Evolutionary conservation across 2,888 invertebrate genomes (phyloP).

Genomic region (Crioceris asparagi): DNA sequence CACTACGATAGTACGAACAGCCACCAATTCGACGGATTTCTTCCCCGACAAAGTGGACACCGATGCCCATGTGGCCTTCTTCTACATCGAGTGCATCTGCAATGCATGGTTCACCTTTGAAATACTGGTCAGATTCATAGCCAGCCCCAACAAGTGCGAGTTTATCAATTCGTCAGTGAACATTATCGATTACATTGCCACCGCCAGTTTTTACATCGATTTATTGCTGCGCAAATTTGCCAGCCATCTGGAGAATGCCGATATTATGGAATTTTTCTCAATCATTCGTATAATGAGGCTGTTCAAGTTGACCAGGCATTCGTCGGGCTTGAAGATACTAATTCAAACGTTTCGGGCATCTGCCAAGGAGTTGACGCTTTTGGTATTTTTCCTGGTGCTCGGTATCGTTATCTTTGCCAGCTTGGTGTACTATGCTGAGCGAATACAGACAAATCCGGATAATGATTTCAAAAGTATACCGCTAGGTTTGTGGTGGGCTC

Average conservation of each 20-base stretch:
- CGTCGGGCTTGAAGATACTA: constrained; percentile 94
- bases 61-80: constrained; percentile 94
- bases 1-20: constrained; percentile 67
- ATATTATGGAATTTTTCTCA: constrained; percentile 94
- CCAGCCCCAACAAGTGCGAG: constrained; percentile 86
- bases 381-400: constrained; percentile 94
- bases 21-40: constrained; percentile 67
- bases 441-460: constrained; percentile 81
- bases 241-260: constrained; percentile 85
- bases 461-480: constrained; percentile 99
- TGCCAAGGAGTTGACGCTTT: constrained; percentile 88
- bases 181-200: constrained; percentile 98
- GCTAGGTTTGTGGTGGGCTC: constrained; percentile 95
- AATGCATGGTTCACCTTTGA: constrained; percentile 99
- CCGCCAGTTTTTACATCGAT: constrained; percentile 96
- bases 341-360: constrained; percentile 97
- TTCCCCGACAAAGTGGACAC: constrained; percentile 83
- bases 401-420: constrained; percentile 98
- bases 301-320: constrained; percentile 94
- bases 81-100: constrained; percentile 97
- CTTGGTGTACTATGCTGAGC: constrained; percentile 95
- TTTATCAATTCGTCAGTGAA: constrained; percentile 93
- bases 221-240: constrained; percentile 81
- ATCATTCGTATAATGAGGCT: constrained; percentile 96
- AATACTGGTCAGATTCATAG: constrained; percentile 74